These are phyloP conservation scores for Nymphalis urticae DNA, from an alignment of 2,888 invertebrate genomes.

Conservation along the genomic window DNA sequence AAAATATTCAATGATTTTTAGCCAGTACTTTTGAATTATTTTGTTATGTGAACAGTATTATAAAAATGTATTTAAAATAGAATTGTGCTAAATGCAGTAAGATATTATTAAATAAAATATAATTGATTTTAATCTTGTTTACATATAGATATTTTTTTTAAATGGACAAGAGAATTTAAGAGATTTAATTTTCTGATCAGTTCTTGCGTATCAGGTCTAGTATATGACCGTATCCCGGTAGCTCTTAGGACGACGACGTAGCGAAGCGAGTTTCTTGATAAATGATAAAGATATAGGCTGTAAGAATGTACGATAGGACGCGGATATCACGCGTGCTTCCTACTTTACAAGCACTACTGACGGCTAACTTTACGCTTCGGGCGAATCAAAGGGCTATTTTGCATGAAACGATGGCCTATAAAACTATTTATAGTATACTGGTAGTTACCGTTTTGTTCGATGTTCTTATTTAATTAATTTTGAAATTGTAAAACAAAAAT, in stretches of 20 bases:
- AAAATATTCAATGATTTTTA: too few relatives aligned
- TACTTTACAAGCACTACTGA: conserved; percentile 29
- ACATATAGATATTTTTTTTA: not conserved
- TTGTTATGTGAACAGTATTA: too few relatives aligned
- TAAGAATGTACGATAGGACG: conserved; percentile 24
- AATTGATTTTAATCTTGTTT: not conserved
- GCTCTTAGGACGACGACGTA: conserved; percentile 30
- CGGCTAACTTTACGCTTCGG: conserved; percentile 29
- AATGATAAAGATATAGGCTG: conserved; percentile 56
- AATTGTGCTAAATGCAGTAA: not conserved
- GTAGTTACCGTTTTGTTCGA: too few relatives aligned
- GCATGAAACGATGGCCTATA: conserved; percentile 12
- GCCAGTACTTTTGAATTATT: too few relatives aligned
- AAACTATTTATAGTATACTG: conserved; percentile 18
- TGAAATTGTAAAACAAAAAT: too few relatives aligned
- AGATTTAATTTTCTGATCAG: conserved; percentile 13
- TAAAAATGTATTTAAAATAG: too few relatives aligned
- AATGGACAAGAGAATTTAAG: not conserved
- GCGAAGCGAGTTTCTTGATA: conserved; percentile 58
- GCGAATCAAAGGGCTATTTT: conserved; percentile 24
- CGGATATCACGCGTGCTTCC: conserved; percentile 29
- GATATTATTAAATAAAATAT: not conserved
- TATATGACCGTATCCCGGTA: conserved; percentile 44
- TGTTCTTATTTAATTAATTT: too few relatives aligned
- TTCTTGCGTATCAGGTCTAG: conserved; percentile 41